A percentile compares a stretch with the other conserved stretches of the same genome.
Conservation (phyloP, 2,888 invertebrate genomes). For the Helicoverpa assulta region DNA sequence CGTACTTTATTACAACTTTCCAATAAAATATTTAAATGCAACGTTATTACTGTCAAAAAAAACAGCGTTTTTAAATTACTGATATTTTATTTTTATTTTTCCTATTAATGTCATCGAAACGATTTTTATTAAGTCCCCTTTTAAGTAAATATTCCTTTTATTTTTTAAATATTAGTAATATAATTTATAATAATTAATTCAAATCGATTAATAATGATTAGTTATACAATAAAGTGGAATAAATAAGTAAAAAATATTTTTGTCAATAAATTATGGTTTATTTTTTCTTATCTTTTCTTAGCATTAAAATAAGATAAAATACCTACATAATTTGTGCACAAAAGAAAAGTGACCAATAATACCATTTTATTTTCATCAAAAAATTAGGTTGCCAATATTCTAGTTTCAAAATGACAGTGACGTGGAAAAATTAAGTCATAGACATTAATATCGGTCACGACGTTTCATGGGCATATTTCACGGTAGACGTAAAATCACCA, state of each 20-base stretch:
- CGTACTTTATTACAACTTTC: constrained; percentile 46
- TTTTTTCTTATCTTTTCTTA: neutral
- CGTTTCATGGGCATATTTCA: constrained; percentile 29
- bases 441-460: constrained; percentile 42
- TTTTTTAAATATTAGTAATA: constrained; percentile 21
- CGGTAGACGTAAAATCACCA: constrained; percentile 35
- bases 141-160: constrained; percentile 27
- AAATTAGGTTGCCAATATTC: too few species aligned
- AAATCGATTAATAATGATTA: constrained; percentile 39
- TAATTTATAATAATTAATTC: constrained; percentile 51
- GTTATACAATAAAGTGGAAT: constrained; percentile 41
- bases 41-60: constrained; percentile 50
- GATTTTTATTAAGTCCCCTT: constrained; percentile 40
- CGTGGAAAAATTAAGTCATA: constrained; percentile 38
- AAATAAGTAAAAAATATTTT: constrained; percentile 21
- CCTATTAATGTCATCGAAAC: constrained; percentile 44
- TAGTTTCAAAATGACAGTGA: constrained; percentile 22
- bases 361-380: neutral
- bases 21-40: constrained; percentile 43
- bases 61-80: constrained; percentile 47
- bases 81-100: constrained; percentile 43
- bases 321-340: neutral
- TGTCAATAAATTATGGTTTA: neutral
- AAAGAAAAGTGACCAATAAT: constrained; percentile 1
- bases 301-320: neutral